Conservation (phyloP, 2,888 invertebrate genomes). For the Drosophila aldrichi region DNA sequence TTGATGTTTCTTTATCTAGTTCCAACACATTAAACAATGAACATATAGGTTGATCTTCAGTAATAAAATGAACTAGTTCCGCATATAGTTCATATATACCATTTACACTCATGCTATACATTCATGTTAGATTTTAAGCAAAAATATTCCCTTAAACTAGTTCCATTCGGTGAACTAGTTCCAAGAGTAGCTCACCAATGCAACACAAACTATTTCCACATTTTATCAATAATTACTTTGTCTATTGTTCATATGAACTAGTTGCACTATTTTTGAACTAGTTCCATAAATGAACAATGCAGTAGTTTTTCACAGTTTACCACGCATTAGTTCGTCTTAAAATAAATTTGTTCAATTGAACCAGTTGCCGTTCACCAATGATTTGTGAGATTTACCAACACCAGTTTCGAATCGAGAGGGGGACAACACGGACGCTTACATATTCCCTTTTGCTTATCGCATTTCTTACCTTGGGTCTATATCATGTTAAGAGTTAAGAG, state of each 20-base stretch:
- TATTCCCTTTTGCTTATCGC: neutral
- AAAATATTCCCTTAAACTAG: neutral
- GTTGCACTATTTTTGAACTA: neutral
- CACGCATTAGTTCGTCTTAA: neutral
- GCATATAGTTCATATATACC: neutral
- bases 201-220: neutral
- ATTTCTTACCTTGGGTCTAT: conserved; percentile 65
- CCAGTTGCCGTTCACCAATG: conserved; percentile 19
- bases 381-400: conserved; percentile 38
- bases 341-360: neutral
- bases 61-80: neutral
- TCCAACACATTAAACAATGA: neutral
- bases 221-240: neutral
- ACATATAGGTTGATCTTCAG: neutral
- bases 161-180: neutral
- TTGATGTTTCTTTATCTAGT: neutral
- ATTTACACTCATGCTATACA: neutral
- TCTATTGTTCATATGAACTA: neutral
- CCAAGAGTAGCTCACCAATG: neutral
- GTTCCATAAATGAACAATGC: no score
- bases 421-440: conserved; percentile 33
- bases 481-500: conserved; percentile 59
- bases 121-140: neutral
- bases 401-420: conserved; percentile 21
- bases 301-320: neutral